Evolutionary conservation across 35 echinoderm and acorn worm species (phyloP).

Genomic region (Acanthaster planci): DNA sequence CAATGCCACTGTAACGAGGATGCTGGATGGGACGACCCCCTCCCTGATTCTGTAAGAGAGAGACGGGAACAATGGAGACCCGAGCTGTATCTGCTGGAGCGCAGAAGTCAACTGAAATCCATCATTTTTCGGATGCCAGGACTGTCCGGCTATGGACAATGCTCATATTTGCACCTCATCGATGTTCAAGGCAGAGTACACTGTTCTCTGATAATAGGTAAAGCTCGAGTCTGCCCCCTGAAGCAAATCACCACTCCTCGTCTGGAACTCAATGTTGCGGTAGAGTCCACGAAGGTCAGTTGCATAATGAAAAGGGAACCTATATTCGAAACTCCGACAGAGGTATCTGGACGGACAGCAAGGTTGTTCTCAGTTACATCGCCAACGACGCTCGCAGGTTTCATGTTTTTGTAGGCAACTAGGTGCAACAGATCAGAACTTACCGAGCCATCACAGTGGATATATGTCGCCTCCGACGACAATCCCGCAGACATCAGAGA

Average conservation of each 20-base stretch:
- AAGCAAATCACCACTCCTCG: constrained; percentile 55
- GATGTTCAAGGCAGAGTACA: constrained; percentile 30
- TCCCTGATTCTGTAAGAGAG: constrained; percentile 3
- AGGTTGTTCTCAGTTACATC: constrained; percentile 69
- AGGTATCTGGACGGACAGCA: constrained; percentile 73
- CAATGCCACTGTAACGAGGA: background rate
- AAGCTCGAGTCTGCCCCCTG: constrained; percentile 40
- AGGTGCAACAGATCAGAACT: constrained; percentile 52
- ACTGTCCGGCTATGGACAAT: constrained; percentile 38
- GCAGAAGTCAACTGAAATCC: constrained; percentile 9
- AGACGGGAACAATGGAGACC: constrained; percentile 41
- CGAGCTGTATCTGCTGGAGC: constrained; percentile 18
- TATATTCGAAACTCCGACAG: background rate
- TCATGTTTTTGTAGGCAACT: constrained; percentile 64
- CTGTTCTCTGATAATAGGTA: constrained; percentile 47
- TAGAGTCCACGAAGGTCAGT: constrained; percentile 33
- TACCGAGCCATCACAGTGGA: constrained; percentile 55
- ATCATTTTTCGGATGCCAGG: constrained; percentile 51
- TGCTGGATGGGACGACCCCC: constrained; percentile 47
- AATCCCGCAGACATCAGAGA: constrained; percentile 73
- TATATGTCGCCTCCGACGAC: constrained; percentile 37
- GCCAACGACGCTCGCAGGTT: constrained; percentile 48
- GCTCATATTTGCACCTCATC: constrained; percentile 31
- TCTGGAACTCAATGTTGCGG: constrained; percentile 50
- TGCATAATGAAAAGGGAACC: constrained; percentile 47